phyloP scores from a whole-genome alignment of 2,797 vertebrate genomes.

The Enteromius unitaeniatus region DNA sequence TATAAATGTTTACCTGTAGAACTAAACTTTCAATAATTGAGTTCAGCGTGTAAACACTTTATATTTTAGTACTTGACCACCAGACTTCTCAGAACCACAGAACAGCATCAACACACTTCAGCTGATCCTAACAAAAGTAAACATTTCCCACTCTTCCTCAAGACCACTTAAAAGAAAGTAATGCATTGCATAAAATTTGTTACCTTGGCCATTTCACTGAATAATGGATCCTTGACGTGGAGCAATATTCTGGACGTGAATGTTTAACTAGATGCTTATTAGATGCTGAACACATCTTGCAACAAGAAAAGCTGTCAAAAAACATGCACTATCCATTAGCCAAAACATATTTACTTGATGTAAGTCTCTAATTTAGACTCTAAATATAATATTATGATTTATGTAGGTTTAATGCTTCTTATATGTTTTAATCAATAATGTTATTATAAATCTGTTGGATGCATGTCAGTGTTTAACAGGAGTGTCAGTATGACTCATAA shows the following conservation, averaged over 20 bases:
- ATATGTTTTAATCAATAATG: not conserved
- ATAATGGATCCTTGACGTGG: not conserved
- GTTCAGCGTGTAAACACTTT: slow-evolving; percentile 26
- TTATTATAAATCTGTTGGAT: not conserved
- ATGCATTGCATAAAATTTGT: not conserved
- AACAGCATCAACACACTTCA: slow-evolving; percentile 22
- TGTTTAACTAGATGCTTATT: not conserved
- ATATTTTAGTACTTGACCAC: not conserved
- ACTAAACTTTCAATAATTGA: slow-evolving; percentile 7
- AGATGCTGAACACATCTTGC: not conserved
- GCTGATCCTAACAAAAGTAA: not conserved
- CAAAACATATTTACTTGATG: not conserved
- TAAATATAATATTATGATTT: not conserved
- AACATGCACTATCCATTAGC: not conserved
- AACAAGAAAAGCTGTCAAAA: not conserved
- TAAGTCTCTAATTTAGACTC: not conserved
- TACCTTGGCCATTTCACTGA: not conserved
- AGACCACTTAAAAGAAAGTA: not conserved
- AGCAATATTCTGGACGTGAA: not conserved
- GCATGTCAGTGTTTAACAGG: not conserved
- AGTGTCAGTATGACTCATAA: slow-evolving; percentile 15
- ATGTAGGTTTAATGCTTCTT: not conserved
- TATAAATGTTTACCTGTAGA: slow-evolving; percentile 24
- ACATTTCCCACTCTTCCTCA: not conserved
- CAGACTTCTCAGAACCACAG: not conserved